A percentile compares a stretch with the other conserved stretches of the same genome.
phyloP scores from a whole-genome alignment of 2,888 invertebrate species.

The Folsomia candida region DNA sequence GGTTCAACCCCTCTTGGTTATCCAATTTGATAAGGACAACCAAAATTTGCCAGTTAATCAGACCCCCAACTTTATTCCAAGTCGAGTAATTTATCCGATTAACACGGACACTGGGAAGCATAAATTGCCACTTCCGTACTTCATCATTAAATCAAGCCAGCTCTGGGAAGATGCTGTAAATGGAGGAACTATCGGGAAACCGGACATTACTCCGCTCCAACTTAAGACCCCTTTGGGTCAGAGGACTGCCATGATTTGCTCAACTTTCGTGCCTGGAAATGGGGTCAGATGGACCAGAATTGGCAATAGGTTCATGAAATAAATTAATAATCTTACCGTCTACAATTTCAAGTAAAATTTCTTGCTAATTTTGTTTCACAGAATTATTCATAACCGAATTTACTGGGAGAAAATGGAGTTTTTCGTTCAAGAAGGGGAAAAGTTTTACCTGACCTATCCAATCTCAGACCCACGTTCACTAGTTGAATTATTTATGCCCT shows the following conservation, averaged over 20 bases:
- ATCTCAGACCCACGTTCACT: slow-evolving; percentile 26
- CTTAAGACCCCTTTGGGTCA: not conserved
- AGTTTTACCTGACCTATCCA: slow-evolving; percentile 25
- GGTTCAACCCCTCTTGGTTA: slow-evolving; percentile 21
- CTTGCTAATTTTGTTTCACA: too few species aligned
- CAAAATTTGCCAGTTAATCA: slow-evolving; percentile 1
- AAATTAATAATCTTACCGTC: slow-evolving; percentile 15
- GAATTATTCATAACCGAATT: slow-evolving; percentile 22
- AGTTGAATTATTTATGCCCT: slow-evolving; percentile 22
- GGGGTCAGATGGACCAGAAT: slow-evolving; percentile 4
- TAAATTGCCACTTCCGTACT: not conserved
- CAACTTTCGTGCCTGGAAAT: not conserved
- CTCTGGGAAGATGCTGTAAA: slow-evolving; percentile 23
- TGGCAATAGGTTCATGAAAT: slow-evolving; percentile 20
- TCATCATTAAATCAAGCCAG: not conserved
- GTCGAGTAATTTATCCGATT: not conserved
- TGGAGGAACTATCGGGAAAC: not conserved
- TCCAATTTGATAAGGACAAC: slow-evolving; percentile 2
- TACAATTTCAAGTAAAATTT: not conserved
- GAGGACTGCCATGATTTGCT: not conserved
- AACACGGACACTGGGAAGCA: not conserved
- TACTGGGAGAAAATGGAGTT: slow-evolving; percentile 29
- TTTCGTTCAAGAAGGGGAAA: slow-evolving; percentile 20
- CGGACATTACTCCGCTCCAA: not conserved
- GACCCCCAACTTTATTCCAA: not conserved